phyloP scores from a whole-genome alignment of 2,113 vertebrate species.

The Stigmatopora nigra region DNA sequence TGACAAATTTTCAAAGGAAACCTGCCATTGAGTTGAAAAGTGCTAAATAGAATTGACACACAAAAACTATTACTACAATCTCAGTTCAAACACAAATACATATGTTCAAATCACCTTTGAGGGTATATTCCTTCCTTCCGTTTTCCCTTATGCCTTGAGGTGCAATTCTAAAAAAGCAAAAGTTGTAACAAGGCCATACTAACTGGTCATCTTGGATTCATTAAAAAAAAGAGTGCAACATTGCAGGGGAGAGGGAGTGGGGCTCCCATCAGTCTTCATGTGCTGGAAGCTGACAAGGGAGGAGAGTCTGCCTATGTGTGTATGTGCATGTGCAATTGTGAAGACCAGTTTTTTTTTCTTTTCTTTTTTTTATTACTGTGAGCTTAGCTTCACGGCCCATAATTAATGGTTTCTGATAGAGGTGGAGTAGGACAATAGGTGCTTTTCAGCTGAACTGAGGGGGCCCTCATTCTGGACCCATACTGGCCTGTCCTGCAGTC shows the following conservation, averaged over 20 bases:
- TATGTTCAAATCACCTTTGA: slow-evolving; percentile 12
- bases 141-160: slow-evolving; percentile 14
- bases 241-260: slow-evolving; percentile 15
- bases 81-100: slow-evolving; percentile 16
- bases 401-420: slow-evolving; percentile 93
- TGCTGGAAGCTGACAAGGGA: slow-evolving; percentile 33
- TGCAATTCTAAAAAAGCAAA: slow-evolving; percentile 15
- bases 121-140: slow-evolving; percentile 13
- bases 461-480: slow-evolving; percentile 49
- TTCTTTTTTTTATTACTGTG: slow-evolving; percentile 45
- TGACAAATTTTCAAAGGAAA: neutral
- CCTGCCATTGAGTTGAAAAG: neutral
- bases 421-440: slow-evolving; percentile 82
- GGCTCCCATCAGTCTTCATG: slow-evolving; percentile 35
- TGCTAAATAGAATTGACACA: neutral
- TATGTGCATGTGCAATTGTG: slow-evolving; percentile 20
- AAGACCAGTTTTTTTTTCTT: slow-evolving; percentile 31
- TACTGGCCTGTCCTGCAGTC: slow-evolving; percentile 75
- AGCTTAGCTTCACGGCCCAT: slow-evolving; percentile 82
- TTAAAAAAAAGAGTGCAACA: slow-evolving; percentile 44
- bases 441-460: slow-evolving; percentile 77
- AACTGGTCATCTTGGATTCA: slow-evolving; percentile 42
- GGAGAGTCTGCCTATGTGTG: slow-evolving; percentile 3
- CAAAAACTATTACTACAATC: slow-evolving; percentile 11
- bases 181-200: slow-evolving; percentile 33